Percentiles rank a stretch among this genome's conserved stretches.
Conservation (phyloP, 1,140 invertebrate species). For the Aphelenchoides besseyi region DNA sequence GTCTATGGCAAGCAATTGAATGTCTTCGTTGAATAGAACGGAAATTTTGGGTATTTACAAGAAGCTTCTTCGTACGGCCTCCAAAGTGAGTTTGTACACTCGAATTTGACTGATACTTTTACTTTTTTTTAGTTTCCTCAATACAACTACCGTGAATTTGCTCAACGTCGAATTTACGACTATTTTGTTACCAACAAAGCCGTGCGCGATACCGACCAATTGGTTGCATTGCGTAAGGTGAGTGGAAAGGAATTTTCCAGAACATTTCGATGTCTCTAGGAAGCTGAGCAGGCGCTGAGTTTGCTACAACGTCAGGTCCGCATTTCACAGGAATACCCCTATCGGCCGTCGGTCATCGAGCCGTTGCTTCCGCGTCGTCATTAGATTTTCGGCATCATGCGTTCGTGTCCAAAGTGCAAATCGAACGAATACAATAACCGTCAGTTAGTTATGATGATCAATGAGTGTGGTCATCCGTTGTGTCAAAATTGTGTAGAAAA, state of each 20-base stretch:
- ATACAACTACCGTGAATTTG: conserved; percentile 53
- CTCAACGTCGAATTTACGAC: conserved; percentile 46
- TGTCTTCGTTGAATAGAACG: background rate
- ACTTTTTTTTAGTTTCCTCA: conserved; percentile 54
- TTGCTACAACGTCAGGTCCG: conserved; percentile 40
- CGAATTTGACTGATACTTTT: too few species aligned
- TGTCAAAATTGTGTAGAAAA: conserved; percentile 95
- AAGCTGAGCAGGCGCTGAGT: conserved; percentile 33
- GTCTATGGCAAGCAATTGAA: background rate
- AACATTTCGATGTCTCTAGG: conserved; percentile 25
- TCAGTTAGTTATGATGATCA: conserved; percentile 86
- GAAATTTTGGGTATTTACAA: conserved; percentile 1
- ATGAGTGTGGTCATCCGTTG: conserved; percentile 91
- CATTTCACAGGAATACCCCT: conserved; percentile 25
- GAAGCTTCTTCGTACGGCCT: background rate
- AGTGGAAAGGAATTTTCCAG: too few species aligned
- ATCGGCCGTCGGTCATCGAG: conserved; percentile 31
- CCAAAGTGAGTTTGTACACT: conserved; percentile 16
- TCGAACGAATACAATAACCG: conserved; percentile 97
- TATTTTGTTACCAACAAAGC: conserved; percentile 42
- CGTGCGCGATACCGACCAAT: conserved; percentile 32
- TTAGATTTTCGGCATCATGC: conserved; percentile 66
- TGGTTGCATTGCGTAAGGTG: conserved; percentile 39
- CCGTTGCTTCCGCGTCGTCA: too few species aligned
- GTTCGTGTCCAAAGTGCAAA: conserved; percentile 92